Evolutionary conservation across 2,113 vertebrate species (phyloP).

Genomic region (Sturnus vulgaris): DNA sequence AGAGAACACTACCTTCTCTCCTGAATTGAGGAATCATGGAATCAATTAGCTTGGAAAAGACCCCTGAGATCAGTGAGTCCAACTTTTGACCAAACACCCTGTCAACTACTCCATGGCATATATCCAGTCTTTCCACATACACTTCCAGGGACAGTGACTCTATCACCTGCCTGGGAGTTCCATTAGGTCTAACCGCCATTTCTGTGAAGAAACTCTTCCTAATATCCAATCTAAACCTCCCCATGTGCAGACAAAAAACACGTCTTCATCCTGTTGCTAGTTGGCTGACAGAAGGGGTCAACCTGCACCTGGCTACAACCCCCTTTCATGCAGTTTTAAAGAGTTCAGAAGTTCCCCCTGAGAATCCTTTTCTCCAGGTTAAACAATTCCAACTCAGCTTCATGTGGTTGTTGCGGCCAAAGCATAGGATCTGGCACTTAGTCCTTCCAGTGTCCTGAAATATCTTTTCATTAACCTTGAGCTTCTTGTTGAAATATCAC

Average conservation of each 20-base stretch:
- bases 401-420: background rate
- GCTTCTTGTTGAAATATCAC: background rate
- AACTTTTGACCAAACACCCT: background rate
- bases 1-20: background rate
- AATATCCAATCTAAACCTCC: background rate
- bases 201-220: background rate
- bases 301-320: accelerated
- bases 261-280: background rate
- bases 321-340: accelerated
- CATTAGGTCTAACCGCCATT: background rate
- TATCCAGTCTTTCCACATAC: background rate
- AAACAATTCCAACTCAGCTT: background rate
- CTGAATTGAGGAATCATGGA: background rate
- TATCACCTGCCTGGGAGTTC: background rate
- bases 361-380: background rate
- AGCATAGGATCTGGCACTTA: background rate
- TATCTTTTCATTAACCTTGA: background rate
- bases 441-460: background rate
- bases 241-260: background rate
- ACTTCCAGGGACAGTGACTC: no score
- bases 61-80: background rate
- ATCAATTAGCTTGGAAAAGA: background rate
- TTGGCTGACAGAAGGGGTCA: background rate
- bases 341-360: background rate
- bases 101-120: no score